Conservation (phyloP, 2,888 invertebrate species). For the Hybos culiciformis region DNA sequence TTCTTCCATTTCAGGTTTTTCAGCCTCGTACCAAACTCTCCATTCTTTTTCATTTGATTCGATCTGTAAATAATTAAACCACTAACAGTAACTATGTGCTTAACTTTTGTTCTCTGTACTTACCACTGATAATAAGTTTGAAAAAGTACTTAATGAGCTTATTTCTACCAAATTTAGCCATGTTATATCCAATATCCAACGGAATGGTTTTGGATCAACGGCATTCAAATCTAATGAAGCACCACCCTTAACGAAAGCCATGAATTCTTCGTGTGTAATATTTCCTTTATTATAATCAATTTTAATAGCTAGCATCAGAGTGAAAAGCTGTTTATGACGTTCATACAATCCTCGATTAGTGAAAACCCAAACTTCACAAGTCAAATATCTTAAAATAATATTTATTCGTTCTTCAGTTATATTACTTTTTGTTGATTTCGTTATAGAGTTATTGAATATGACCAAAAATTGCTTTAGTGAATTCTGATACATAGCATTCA, state of each 20-base stretch:
- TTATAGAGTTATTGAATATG: constrained; percentile 87
- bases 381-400: constrained; percentile 78
- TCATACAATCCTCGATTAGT: constrained; percentile 87
- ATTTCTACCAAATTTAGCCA: constrained; percentile 94
- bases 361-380: constrained; percentile 85
- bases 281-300: constrained; percentile 73
- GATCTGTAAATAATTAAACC: constrained; percentile 41
- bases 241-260: constrained; percentile 91
- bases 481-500: constrained; percentile 94
- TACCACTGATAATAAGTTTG: constrained; percentile 63
- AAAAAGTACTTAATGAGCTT: constrained; percentile 67
- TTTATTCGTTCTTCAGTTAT: constrained; percentile 74
- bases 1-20: constrained; percentile 80
- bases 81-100: neutral
- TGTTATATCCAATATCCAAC: constrained; percentile 90
- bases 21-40: constrained; percentile 83
- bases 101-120: constrained; percentile 14
- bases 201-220: constrained; percentile 81
- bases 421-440: constrained; percentile 73
- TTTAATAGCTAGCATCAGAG: constrained; percentile 88
- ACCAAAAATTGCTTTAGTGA: constrained; percentile 86
- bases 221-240: constrained; percentile 88
- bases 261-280: constrained; percentile 82
- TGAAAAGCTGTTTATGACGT: constrained; percentile 82
- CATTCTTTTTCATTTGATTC: constrained; percentile 76